phyloP scores from a whole-genome alignment of 2,888 invertebrate species.

The Troides aeacus region DNA sequence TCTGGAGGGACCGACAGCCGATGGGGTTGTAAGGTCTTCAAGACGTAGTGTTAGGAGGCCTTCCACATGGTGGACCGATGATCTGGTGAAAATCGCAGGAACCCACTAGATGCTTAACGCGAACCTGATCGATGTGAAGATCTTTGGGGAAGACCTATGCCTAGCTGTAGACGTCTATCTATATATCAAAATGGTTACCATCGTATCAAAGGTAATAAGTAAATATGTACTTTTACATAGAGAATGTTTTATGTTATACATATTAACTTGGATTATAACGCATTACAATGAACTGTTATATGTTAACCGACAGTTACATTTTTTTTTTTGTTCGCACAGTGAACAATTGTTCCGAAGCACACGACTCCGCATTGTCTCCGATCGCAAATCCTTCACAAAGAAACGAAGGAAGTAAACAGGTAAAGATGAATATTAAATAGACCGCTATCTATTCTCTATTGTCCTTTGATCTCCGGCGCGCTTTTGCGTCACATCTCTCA shows the following conservation, averaged over 20 bases:
- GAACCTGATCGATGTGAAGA: too few species aligned
- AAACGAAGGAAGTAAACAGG: conserved; percentile 27
- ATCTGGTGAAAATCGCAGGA: too few species aligned
- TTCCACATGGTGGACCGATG: too few species aligned
- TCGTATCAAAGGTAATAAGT: not conserved
- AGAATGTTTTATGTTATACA: too few species aligned
- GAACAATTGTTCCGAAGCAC: conserved; percentile 21
- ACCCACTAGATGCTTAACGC: too few species aligned
- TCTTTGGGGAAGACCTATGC: too few species aligned
- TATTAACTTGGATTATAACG: not conserved
- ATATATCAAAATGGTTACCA: not conserved
- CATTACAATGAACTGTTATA: conserved; percentile 3
- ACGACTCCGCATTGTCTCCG: conserved; percentile 20
- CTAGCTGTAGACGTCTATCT: too few species aligned
- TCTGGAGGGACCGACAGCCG: too few species aligned
- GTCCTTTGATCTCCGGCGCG: conserved; percentile 18
- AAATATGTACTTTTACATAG: too few species aligned
- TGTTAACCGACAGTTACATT: conserved; percentile 5
- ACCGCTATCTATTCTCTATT: conserved; percentile 28
- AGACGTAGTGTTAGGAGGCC: too few species aligned
- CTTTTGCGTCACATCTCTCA: conserved; percentile 12
- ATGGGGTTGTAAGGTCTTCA: too few species aligned
- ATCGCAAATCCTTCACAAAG: conserved; percentile 22
- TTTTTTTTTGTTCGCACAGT: conserved; percentile 15
- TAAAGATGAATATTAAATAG: conserved; percentile 29